Evolutionary conservation across 2,797 vertebrate genomes (phyloP).

Genomic region (Australoheros facetus): DNA sequence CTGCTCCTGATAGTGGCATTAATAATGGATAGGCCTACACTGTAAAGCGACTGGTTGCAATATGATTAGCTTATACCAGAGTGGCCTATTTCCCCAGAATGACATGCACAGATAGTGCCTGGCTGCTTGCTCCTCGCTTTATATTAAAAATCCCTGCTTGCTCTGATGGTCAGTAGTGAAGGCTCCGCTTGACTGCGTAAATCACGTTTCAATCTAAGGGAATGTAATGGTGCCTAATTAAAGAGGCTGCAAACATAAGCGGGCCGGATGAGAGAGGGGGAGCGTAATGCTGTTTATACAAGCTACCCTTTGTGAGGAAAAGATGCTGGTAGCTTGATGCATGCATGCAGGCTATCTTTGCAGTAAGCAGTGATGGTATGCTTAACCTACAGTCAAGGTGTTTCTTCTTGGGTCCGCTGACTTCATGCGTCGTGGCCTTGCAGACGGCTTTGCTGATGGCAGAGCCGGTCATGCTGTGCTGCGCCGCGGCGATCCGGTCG

Average conservation of each 20-base stretch:
- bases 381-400: conserved; percentile 90
- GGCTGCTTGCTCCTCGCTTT: conserved; percentile 15
- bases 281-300: conserved; percentile 51
- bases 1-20: conserved; percentile 58
- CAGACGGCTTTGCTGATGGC: conserved; percentile 90
- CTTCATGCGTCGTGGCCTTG: conserved; percentile 91
- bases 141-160: conserved; percentile 9
- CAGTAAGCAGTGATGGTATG: conserved; percentile 61
- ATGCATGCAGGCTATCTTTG: conserved; percentile 47
- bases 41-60: conserved; percentile 61
- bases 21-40: conserved; percentile 72
- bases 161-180: conserved; percentile 6
- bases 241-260: conserved; percentile 53
- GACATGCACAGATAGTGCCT: conserved; percentile 57
- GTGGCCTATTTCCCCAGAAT: conserved; percentile 70
- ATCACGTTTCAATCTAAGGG: conserved; percentile 51
- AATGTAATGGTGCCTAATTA: conserved; percentile 61
- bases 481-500: conserved; percentile 92
- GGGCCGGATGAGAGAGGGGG: conserved; percentile 24
- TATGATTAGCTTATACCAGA: conserved; percentile 65
- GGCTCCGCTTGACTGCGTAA: conserved; percentile 31
- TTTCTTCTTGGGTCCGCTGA: conserved; percentile 90
- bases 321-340: conserved; percentile 14
- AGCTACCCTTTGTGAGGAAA: conserved; percentile 64
- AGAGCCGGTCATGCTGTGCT: conserved; percentile 94